A percentile compares a stretch with the other conserved stretches of the same genome.
phyloP scores from a whole-genome alignment of 2,888 invertebrate genomes.

The Aspidiotus rigidus region DNA sequence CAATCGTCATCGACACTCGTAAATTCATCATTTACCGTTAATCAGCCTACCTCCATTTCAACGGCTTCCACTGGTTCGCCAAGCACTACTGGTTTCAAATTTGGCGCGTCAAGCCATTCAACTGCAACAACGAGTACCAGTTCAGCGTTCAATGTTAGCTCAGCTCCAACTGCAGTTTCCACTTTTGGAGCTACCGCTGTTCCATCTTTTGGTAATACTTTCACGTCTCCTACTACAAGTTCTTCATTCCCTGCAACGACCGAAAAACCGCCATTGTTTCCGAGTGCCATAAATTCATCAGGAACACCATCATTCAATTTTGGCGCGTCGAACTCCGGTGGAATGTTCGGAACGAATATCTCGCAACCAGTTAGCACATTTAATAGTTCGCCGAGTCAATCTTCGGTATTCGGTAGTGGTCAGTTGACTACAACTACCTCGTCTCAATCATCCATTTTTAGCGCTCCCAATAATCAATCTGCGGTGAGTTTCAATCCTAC shows the following conservation, averaged over 20 bases:
- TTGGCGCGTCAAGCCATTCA: not conserved
- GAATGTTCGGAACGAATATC: not conserved
- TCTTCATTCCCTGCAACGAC: not conserved
- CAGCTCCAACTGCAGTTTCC: not conserved
- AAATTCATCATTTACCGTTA: not conserved
- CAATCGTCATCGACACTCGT: not conserved
- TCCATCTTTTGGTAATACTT: not conserved
- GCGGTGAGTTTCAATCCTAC: not conserved
- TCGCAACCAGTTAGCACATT: not conserved
- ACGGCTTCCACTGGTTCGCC: not conserved
- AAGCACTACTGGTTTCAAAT: not conserved
- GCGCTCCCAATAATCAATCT: not conserved
- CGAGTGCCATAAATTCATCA: too few species aligned
- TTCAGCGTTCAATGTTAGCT: not conserved
- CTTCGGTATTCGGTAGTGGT: not conserved
- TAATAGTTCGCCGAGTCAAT: not conserved
- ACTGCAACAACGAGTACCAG: not conserved
- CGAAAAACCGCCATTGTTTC: not conserved
- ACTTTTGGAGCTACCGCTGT: constrained; percentile 1
- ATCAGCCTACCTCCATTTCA: not conserved
- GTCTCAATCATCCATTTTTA: not conserved
- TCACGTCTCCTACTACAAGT: not conserved
- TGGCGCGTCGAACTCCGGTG: not conserved
- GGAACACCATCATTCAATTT: not conserved
- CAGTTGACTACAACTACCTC: not conserved